Percentiles rank a stretch among this genome's conserved stretches.
Evolutionary conservation across 2,797 vertebrate genomes (phyloP).

Genomic region (Melanitta fusca): DNA sequence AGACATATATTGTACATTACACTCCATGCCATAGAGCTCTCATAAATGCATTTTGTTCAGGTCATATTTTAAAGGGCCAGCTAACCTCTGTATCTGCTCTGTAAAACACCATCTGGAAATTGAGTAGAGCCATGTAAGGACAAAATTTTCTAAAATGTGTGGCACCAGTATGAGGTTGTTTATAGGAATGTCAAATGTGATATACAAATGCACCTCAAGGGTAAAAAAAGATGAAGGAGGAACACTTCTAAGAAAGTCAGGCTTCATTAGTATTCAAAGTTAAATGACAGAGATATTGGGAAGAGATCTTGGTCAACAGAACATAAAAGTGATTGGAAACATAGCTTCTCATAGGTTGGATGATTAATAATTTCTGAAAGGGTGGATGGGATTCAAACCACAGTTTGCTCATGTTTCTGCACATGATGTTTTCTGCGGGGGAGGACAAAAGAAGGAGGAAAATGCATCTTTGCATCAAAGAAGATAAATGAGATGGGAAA

Average conservation of each 20-base stretch:
- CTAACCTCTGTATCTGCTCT: not conserved
- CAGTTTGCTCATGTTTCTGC: not conserved
- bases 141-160: not conserved
- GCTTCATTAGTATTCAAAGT: not conserved
- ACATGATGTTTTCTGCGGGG: not conserved
- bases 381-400: slow-evolving; percentile 26
- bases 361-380: slow-evolving; percentile 2
- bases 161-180: not conserved
- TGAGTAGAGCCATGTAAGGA: not conserved
- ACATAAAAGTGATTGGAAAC: not conserved
- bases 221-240: not conserved
- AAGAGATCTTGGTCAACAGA: not conserved
- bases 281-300: not conserved
- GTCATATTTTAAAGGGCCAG: not conserved
- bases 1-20: not conserved
- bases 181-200: not conserved
- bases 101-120: not conserved
- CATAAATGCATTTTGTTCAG: slow-evolving; percentile 8
- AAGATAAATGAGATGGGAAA: not conserved
- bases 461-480: not conserved
- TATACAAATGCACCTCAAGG: not conserved
- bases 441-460: not conserved
- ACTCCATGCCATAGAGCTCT: not conserved
- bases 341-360: not conserved
- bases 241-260: not conserved